A percentile compares a stretch with the other conserved stretches of the same genome.
Evolutionary conservation across 2,888 invertebrate species (phyloP).

Genomic region (Asteroscopus sphinx): DNA sequence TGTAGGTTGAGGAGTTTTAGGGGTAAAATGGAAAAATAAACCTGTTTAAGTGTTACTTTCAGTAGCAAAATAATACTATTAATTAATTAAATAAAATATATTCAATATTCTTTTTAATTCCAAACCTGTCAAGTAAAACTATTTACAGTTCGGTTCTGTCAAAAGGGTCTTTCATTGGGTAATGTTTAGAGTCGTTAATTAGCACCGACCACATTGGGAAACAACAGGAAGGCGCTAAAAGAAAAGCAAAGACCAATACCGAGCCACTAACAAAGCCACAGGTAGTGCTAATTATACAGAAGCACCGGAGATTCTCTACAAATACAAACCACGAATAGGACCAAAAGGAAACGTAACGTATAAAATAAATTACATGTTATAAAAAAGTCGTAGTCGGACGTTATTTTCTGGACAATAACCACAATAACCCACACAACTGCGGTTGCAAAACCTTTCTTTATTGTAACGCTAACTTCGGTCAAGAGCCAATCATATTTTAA

Average conservation of each 20-base stretch:
- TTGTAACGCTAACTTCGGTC: no score
- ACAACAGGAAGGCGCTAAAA: slow-evolving; percentile 41
- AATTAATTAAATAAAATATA: no score
- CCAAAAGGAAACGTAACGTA: slow-evolving; percentile 2
- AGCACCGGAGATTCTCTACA: slow-evolving; percentile 23
- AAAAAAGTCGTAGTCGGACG: slow-evolving; percentile 15
- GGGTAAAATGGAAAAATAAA: no score
- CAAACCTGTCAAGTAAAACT: no score
- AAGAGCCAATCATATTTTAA: no score
- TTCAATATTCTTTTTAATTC: no score
- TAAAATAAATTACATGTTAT: slow-evolving; percentile 34
- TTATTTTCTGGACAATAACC: slow-evolving; percentile 29
- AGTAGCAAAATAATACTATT: no score
- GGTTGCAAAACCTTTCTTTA: slow-evolving; percentile 2
- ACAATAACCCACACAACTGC: neutral
- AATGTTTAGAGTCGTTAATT: slow-evolving; percentile 46
- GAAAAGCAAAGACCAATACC: slow-evolving; percentile 46
- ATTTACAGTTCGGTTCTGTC: no score
- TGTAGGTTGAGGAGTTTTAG: no score
- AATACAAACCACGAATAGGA: slow-evolving; percentile 11
- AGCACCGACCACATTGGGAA: slow-evolving; percentile 31
- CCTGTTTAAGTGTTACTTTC: no score
- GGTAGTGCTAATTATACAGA: slow-evolving; percentile 54
- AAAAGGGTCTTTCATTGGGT: slow-evolving; percentile 24
- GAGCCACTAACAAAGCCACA: slow-evolving; percentile 24